Conservation (phyloP, 2,888 invertebrate genomes). For the Epinotia ramella region DNA sequence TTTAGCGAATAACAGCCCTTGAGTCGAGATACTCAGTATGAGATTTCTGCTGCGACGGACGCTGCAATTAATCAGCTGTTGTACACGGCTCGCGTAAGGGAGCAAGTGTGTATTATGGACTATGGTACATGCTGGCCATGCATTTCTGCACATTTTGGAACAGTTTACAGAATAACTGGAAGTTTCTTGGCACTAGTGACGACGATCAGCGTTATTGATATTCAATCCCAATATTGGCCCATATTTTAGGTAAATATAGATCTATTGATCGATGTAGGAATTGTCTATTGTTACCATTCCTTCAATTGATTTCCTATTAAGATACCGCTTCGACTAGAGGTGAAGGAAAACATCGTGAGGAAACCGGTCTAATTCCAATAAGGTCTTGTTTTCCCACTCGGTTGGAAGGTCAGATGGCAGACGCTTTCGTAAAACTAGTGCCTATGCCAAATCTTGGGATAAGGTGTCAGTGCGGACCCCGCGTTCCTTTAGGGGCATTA, state of each 20-base stretch:
- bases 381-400: too few relatives aligned
- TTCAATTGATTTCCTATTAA: not conserved
- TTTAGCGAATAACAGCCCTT: not conserved
- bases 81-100: slow-evolving; percentile 3
- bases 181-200: not conserved
- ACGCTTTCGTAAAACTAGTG: too few relatives aligned
- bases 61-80: slow-evolving; percentile 19
- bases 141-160: not conserved
- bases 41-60: not conserved
- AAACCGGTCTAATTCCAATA: too few relatives aligned
- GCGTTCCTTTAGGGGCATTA: too few relatives aligned
- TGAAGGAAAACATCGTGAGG: too few relatives aligned
- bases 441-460: too few relatives aligned
- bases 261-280: not conserved
- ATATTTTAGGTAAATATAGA: not conserved
- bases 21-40: slow-evolving; percentile 1
- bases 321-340: not conserved
- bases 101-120: not conserved
- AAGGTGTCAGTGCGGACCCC: too few relatives aligned
- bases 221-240: not conserved
- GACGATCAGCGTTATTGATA: not conserved
- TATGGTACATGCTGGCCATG: not conserved
- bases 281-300: not conserved
- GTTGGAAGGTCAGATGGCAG: too few relatives aligned
- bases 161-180: not conserved